Conservation (phyloP, 2,888 invertebrate genomes). For the Drosophila mettleri region DNA sequence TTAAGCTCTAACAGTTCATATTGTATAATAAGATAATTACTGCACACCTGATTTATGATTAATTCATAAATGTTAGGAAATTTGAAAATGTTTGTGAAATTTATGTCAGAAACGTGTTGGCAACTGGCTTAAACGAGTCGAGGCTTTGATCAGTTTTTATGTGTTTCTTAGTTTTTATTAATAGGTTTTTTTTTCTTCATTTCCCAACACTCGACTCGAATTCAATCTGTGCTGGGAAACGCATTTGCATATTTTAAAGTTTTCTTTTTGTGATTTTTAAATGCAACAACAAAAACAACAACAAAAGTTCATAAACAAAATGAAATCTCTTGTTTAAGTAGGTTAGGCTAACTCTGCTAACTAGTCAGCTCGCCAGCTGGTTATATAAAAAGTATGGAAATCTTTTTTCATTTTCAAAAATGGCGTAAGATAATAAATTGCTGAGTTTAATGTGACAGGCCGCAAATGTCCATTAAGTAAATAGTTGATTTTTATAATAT, state of each 20-base stretch:
- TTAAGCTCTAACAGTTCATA: not conserved
- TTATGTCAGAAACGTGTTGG: slow-evolving; percentile 35
- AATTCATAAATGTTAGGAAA: not conserved
- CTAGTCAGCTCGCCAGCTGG: not conserved
- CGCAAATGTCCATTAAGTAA: not conserved
- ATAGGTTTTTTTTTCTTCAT: slow-evolving; percentile 10
- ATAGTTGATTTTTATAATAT: not conserved
- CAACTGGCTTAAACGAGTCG: slow-evolving; percentile 24
- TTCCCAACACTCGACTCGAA: slow-evolving; percentile 24
- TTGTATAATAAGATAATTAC: slow-evolving; percentile 1
- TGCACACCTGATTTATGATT: not conserved
- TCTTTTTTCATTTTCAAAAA: slow-evolving; percentile 29
- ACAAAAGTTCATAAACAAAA: slow-evolving; percentile 7
- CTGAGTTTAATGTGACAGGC: not conserved
- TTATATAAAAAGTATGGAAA: slow-evolving; percentile 35
- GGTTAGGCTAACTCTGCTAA: not conserved
- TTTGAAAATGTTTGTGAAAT: slow-evolving; percentile 13
- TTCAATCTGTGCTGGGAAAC: slow-evolving; percentile 25
- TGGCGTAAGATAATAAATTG: slow-evolving; percentile 14
- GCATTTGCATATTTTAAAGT: slow-evolving; percentile 32
- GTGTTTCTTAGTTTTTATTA: slow-evolving; percentile 6
- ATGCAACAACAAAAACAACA: slow-evolving; percentile 3
- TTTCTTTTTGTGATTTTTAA: slow-evolving; percentile 22
- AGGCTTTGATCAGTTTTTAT: slow-evolving; percentile 18
- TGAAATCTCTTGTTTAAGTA: slow-evolving; percentile 8